A percentile compares a stretch with the other conserved stretches of the same genome.
phyloP scores from a whole-genome alignment of 2,113 vertebrate species.

The Oncorhynchus clarkii region DNA sequence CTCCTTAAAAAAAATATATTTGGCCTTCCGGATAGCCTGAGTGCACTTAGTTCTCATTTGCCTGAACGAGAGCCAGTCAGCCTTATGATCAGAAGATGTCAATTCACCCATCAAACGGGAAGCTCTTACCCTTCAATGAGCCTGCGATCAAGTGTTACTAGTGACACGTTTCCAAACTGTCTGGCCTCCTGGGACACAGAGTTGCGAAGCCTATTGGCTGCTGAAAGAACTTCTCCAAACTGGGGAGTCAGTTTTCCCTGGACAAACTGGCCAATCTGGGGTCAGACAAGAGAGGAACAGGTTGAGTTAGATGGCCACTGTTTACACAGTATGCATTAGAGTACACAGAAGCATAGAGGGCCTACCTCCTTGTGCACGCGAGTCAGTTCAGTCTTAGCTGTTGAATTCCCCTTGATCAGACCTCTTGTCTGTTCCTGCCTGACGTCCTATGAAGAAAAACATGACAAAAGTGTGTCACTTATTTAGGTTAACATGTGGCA shows the following conservation, averaged over 20 bases:
- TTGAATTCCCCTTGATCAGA: constrained; percentile 76
- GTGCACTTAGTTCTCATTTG: too few relatives aligned
- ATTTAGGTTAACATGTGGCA: too few relatives aligned
- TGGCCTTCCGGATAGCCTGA: too few relatives aligned
- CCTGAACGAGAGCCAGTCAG: too few relatives aligned
- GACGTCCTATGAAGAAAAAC: constrained; percentile 48
- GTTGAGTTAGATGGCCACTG: too few relatives aligned
- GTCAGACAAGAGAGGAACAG: constrained; percentile 6
- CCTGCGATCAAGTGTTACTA: constrained; percentile 68
- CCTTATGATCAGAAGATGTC: too few relatives aligned
- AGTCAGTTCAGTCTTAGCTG: constrained; percentile 65
- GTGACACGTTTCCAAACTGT: constrained; percentile 64
- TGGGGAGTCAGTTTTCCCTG: constrained; percentile 53
- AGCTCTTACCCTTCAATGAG: constrained; percentile 59
- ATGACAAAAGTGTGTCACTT: too few relatives aligned
- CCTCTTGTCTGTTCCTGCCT: constrained; percentile 75
- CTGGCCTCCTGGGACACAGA: constrained; percentile 66
- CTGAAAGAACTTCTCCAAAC: constrained; percentile 48
- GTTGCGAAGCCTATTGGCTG: constrained; percentile 58
- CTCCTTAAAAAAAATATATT: too few relatives aligned
- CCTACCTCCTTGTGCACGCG: constrained; percentile 68
- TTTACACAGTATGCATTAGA: too few relatives aligned
- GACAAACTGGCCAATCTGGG: constrained; percentile 66
- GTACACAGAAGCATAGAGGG: not conserved
- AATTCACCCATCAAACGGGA: not conserved